Evolutionary conservation across 2,888 invertebrate species (phyloP).

Genomic region (Rotaria sp.): DNA sequence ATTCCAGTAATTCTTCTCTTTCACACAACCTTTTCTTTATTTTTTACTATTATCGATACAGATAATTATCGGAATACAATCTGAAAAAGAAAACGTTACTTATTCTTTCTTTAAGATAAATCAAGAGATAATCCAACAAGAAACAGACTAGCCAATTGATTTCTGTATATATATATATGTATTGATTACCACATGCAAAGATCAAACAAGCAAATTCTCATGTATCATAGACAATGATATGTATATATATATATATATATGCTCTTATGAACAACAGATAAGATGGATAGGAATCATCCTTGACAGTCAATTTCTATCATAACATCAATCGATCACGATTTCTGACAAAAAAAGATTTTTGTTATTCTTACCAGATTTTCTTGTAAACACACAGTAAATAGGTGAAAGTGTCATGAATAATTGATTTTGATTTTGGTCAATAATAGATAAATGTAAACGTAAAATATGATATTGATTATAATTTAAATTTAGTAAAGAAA

Average conservation of each 20-base stretch:
- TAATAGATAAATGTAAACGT: not conserved
- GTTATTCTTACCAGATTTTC: not conserved
- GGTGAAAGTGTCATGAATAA: not conserved
- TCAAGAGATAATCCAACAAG: not conserved
- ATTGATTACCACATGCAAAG: conserved; percentile 18
- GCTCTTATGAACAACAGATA: not conserved
- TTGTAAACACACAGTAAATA: not conserved
- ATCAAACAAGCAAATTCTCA: not conserved
- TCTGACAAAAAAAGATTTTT: not conserved
- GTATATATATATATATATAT: not conserved
- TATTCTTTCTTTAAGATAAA: not conserved
- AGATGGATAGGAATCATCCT: not conserved
- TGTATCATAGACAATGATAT: not conserved
- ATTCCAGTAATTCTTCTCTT: not conserved
- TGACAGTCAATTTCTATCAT: not conserved
- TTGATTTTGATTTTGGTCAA: not conserved
- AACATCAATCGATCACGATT: not conserved
- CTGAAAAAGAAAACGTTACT: not conserved
- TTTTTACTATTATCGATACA: not conserved
- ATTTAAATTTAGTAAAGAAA: not conserved
- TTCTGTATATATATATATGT: not conserved
- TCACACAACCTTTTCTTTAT: not conserved
- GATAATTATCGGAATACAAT: not conserved
- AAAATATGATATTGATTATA: not conserved
- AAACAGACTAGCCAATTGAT: not conserved